Base-by-base conservation (phyloP, 2,113 vertebrate species). In the Barnardius zonarius region DNA sequence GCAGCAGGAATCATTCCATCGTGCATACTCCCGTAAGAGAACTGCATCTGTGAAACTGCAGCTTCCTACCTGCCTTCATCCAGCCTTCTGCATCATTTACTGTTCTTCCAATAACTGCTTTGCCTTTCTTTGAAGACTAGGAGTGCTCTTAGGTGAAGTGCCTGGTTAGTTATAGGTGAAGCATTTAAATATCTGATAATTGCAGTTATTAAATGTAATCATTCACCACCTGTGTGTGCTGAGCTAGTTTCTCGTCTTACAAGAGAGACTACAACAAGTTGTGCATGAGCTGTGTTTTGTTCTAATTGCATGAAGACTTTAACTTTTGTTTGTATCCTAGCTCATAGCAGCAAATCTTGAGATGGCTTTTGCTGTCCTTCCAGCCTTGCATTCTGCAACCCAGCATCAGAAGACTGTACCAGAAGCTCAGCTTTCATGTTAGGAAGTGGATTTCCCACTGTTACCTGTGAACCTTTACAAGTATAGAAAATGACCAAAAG, bases 1-100 rank as follows among this genome's bases (percentile, higher is more conserved):
- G 62, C 14, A 27, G 33, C 2, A 3, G 61, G 48, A 68, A 39
- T 74, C 27, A 17, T 33, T 79, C 27, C 17, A 2, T 22, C 1
- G 0, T 27, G 18, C 3, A 0, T 39, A 74, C 12, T 6, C n/a
- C 35, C 6, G 4, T 49, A 43, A 83, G 31, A 83, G 31, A 63
- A 31, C 24, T 1, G 0, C 67, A 63, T 28, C 46, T 73, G 37
- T 55, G 77, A 87, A 78, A 49, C 31, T 35, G 35, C 41, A 73
- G 51, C n/a, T 86, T 86, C 27, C 46, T 37, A 11, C 51, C n/a
- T 72, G 30, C 39, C 24, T 57, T 89, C 55, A 16, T 5, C 68
- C 69, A 46, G 28, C 14, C 33, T 82, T 72, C 70, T 43, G 30
- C 20, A 18, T 27, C 52, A 5, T 49, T 61, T 43, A 18, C 11